A percentile compares a stretch with the other conserved stretches of the same genome.
phyloP scores from a whole-genome alignment of 2,888 invertebrate species.

The Spatulosminthurus flaviceps region DNA sequence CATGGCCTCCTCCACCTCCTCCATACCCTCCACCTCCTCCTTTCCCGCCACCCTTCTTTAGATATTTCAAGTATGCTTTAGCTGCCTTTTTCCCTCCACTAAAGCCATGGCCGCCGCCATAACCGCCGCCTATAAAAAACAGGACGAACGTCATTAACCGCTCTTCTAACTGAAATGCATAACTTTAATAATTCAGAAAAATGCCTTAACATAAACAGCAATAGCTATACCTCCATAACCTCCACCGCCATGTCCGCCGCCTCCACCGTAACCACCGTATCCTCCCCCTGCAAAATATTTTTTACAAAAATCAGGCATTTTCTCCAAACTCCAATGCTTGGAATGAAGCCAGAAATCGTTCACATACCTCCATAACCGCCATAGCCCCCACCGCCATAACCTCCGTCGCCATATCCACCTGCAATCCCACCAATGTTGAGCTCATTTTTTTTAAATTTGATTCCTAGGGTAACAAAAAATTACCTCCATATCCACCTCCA shows the following conservation, averaged over 20 bases:
- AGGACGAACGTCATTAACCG: too few species aligned
- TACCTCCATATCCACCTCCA: conserved; percentile 39
- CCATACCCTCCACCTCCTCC: conserved; percentile 31
- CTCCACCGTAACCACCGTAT: conserved; percentile 34
- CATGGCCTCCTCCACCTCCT: conserved; percentile 27
- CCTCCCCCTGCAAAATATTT: conserved; percentile 22
- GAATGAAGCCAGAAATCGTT: background rate
- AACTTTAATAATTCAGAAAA: too few species aligned
- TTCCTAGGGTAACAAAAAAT: too few species aligned
- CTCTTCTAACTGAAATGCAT: too few species aligned
- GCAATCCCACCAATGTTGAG: too few species aligned
- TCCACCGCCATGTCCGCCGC: background rate
- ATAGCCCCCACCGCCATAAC: conserved; percentile 1
- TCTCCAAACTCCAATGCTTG: background rate
- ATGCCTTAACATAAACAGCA: too few species aligned
- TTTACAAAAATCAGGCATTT: background rate
- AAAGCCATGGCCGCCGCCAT: conserved; percentile 23
- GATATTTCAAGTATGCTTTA: conserved; percentile 37
- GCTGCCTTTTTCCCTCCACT: conserved; percentile 44
- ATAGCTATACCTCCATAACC: background rate
- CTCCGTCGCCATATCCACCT: conserved; percentile 22
- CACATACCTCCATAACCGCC: background rate
- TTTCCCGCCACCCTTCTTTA: conserved; percentile 25
- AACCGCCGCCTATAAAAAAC: conserved; percentile 9
- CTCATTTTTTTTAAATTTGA: too few species aligned